Evolutionary conservation across 2,888 invertebrate species (phyloP), one percentile per base, ranked within the genome.

Genomic region (Synanthedon myopaeformis): DNA sequence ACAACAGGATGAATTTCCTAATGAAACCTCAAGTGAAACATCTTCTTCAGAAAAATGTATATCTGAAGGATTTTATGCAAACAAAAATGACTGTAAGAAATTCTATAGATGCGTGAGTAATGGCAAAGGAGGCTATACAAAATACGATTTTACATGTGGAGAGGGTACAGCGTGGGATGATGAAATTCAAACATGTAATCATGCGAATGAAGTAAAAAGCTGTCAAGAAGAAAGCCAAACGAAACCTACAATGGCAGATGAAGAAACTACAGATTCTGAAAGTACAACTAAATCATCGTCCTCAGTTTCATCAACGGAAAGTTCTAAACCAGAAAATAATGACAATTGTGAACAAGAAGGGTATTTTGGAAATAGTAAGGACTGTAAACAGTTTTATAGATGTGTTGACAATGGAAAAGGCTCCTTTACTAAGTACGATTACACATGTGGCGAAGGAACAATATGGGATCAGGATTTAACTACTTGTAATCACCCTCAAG

Each of bases 301-400:
- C 42, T 53, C 57, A 8, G 42, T 53, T 54, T 41, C 49, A 35
- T 41, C 54, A 12, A 41, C 17, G 23, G 52, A 51, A 51, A 54
- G 42, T 14, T 52, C 50, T 17, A 57, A 52, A 50, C 51, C 54
- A 52, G 51, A 13, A 23, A 12, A 41, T 48, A 53, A 53, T 41
- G 57, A 59, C n/a, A 55, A 55, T 51, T 62, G 62, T 55, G 75
- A 75, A 35, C 69, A 76, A 62, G 91, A 91, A 70, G 92, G 92
- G 52, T 93, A 91, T 70, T 88, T 90, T 66, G 88, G 89, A 14
- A 89, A 93, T 72, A 82, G 88, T 48, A 75, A 78, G 51, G 88
- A 92, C 65, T 93, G 93, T 63, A 89, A 79, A 50, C 91, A 91
- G 68, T 93, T 93, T 75, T 92, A 92, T 67, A 84, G 92, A 59